These are phyloP conservation scores for Agrypnus murinus DNA, from an alignment of 2,888 invertebrate genomes.

Conservation along the genomic window DNA sequence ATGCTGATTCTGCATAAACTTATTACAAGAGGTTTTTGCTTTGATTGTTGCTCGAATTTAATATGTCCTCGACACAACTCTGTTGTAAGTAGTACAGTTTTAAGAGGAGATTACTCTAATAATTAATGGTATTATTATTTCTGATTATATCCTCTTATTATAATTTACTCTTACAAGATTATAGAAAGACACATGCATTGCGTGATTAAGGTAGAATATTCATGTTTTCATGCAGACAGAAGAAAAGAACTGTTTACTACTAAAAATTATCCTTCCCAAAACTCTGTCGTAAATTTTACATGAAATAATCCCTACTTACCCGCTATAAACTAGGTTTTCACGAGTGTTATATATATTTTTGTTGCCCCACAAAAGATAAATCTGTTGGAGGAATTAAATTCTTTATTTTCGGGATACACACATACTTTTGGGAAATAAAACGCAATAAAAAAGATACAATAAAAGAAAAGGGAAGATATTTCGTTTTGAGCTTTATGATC, in stretches of 20 bases:
- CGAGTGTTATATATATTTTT: conserved; percentile 1
- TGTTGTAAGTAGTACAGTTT: too few relatives aligned
- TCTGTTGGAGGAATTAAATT: conserved; percentile 16
- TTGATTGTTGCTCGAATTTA: too few relatives aligned
- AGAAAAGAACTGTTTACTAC: conserved; percentile 7
- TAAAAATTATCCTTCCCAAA: conserved; percentile 9
- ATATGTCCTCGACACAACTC: too few relatives aligned
- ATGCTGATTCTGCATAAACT: too few relatives aligned
- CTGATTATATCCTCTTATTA: background rate
- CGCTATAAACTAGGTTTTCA: conserved; percentile 22
- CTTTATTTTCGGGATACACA: conserved; percentile 5
- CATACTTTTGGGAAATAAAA: background rate
- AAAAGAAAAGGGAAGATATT: background rate
- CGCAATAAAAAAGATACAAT: background rate
- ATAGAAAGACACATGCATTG: background rate
- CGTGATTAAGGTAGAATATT: conserved; percentile 3
- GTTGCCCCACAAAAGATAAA: conserved; percentile 15
- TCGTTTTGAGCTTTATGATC: too few relatives aligned
- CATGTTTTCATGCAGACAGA: background rate
- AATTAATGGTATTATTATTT: too few relatives aligned
- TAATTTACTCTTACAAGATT: conserved; percentile 1
- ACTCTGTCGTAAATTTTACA: conserved; percentile 9
- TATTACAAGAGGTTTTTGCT: too few relatives aligned
- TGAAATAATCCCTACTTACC: conserved; percentile 23
- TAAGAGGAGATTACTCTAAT: too few relatives aligned